These are phyloP conservation scores for Gambelia wislizenii DNA, from an alignment of 2,797 vertebrate species.

Conservation along the genomic window DNA sequence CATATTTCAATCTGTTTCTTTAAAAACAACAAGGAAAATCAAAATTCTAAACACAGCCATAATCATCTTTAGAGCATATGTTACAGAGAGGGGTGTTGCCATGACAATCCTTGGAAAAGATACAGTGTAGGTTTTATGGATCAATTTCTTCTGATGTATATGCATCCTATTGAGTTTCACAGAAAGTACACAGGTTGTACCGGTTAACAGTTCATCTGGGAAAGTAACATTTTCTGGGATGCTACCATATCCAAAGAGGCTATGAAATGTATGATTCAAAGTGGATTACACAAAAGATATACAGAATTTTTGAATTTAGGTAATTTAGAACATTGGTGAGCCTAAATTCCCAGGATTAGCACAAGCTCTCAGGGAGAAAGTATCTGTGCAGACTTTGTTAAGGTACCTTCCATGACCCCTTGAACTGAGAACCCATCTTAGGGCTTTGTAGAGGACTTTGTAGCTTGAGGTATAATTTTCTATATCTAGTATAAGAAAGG, in stretches of 20 bases:
- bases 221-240: neutral
- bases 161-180: constrained; percentile 1
- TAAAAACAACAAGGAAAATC: neutral
- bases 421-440: neutral
- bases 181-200: neutral
- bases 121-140: constrained; percentile 9
- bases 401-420: neutral
- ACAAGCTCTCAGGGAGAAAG: neutral
- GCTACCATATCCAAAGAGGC: neutral
- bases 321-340: neutral
- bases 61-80: neutral
- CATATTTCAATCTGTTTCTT: neutral
- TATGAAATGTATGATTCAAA: neutral
- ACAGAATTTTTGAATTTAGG: neutral
- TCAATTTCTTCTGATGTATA: constrained; percentile 12
- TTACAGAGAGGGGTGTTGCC: constrained; percentile 25
- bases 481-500: neutral
- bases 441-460: neutral
- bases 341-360: neutral
- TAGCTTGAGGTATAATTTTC: neutral
- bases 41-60: neutral
- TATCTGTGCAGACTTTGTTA: neutral
- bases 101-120: constrained; percentile 17
- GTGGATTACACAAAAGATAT: neutral
- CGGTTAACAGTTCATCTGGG: constrained; percentile 8